These are phyloP conservation scores for Rhamnusium bicolor DNA, from an alignment of 2,888 invertebrate genomes.

Conservation along the genomic window DNA sequence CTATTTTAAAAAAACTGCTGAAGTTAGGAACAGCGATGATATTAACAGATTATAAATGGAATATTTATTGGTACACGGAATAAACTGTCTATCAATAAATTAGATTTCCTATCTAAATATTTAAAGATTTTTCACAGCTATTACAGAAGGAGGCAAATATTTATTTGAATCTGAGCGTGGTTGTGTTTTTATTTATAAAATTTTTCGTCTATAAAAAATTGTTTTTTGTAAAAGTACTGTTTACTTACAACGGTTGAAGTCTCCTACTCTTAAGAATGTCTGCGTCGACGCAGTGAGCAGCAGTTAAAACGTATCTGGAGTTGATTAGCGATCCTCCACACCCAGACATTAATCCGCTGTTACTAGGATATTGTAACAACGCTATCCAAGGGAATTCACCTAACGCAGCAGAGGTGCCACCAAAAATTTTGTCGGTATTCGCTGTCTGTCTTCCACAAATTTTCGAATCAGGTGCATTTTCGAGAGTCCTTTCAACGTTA, in stretches of 20 bases:
- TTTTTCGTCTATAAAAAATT: too few relatives aligned
- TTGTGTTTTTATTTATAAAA: too few relatives aligned
- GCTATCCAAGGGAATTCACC: constrained; percentile 67
- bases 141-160: too few relatives aligned
- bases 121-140: too few relatives aligned
- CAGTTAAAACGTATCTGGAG: constrained; percentile 65
- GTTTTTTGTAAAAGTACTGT: too few relatives aligned
- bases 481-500: not conserved
- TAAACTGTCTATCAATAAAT: too few relatives aligned
- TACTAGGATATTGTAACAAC: constrained; percentile 52
- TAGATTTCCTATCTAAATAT: too few relatives aligned
- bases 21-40: too few relatives aligned
- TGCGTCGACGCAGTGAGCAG: constrained; percentile 66
- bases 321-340: constrained; percentile 68
- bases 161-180: too few relatives aligned
- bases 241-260: constrained; percentile 58
- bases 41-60: too few relatives aligned
- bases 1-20: too few relatives aligned
- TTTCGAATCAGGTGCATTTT: not conserved
- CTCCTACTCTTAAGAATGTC: constrained; percentile 47
- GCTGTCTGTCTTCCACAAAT: constrained; percentile 73
- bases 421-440: constrained; percentile 76
- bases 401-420: constrained; percentile 75
- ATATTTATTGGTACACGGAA: too few relatives aligned
- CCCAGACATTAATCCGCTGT: constrained; percentile 44